A percentile compares a stretch with the other conserved stretches of the same genome.
Evolutionary conservation across 2,797 vertebrate species (phyloP).

Genomic region (Rhinogobio ventralis): DNA sequence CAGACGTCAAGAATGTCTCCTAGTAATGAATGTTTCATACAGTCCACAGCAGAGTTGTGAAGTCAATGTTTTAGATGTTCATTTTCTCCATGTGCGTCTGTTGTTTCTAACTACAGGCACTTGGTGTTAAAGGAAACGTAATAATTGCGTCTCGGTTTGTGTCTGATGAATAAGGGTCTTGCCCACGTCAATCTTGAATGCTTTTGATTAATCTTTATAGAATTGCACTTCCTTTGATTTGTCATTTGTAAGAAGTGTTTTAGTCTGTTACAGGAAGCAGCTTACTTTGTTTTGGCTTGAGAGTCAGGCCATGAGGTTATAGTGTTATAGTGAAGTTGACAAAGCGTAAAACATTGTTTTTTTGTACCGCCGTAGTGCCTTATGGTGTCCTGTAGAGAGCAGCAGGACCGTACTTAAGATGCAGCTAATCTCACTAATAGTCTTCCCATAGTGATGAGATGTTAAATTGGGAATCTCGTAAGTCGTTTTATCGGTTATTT

Average conservation of each 20-base stretch:
- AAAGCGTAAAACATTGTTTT: background rate
- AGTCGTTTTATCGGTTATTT: conserved; percentile 17
- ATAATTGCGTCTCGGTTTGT: conserved; percentile 8
- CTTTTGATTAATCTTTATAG: background rate
- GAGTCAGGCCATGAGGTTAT: background rate
- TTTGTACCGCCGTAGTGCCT: conserved; percentile 19
- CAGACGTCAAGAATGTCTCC: conserved; percentile 10
- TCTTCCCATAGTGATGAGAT: conserved; percentile 19
- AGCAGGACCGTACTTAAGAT: conserved; percentile 17
- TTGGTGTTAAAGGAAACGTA: conserved; percentile 12
- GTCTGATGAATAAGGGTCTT: conserved; percentile 6
- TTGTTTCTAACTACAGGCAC: conserved; percentile 9
- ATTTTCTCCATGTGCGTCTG: background rate
- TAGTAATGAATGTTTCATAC: conserved; percentile 13
- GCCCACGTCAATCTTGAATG: background rate
- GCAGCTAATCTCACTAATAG: conserved; percentile 40
- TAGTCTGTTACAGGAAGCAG: conserved; percentile 19
- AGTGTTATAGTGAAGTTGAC: background rate
- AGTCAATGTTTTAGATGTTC: background rate
- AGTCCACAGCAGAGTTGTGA: background rate
- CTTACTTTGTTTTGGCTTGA: background rate
- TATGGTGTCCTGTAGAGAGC: conserved; percentile 41
- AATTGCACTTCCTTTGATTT: conserved; percentile 24
- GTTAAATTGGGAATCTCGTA: conserved; percentile 18
- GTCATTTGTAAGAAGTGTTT: background rate